Conservation (phyloP, 1,140 invertebrate species). For the Xylocopa sonorina region DNA sequence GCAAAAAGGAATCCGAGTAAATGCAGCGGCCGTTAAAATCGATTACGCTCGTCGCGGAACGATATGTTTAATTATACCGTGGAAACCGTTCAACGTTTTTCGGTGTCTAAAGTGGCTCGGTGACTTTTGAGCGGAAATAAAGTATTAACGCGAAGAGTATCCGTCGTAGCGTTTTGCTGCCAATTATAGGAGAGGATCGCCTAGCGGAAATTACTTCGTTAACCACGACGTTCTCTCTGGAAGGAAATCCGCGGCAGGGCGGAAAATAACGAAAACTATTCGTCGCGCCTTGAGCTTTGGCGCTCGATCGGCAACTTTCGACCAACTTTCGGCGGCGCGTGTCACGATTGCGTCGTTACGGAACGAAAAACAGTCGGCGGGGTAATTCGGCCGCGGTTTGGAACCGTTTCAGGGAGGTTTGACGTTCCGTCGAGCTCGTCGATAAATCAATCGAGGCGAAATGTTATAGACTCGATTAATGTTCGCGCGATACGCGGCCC, state of each 20-base stretch:
- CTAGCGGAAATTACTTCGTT: slow-evolving; percentile 65
- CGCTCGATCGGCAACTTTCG: neutral
- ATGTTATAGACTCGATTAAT: slow-evolving; percentile 64
- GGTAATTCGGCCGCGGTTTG: too few species aligned
- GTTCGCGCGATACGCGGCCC: slow-evolving; percentile 55
- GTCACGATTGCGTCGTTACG: neutral
- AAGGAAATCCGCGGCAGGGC: slow-evolving; percentile 23
- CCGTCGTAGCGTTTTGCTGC: slow-evolving; percentile 52
- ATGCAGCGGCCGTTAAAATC: slow-evolving; percentile 12
- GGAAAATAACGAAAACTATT: slow-evolving; percentile 63
- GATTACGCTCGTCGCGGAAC: too few species aligned
- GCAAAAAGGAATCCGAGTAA: neutral
- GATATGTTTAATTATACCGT: slow-evolving; percentile 10
- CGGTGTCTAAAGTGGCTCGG: slow-evolving; percentile 5
- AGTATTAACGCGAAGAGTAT: slow-evolving; percentile 51
- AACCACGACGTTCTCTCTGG: slow-evolving; percentile 48
- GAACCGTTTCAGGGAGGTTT: slow-evolving; percentile 25
- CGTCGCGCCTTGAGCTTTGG: neutral
- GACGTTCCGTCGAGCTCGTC: slow-evolving; percentile 15
- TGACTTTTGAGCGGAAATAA: slow-evolving; percentile 51
- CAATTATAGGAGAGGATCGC: slow-evolving; percentile 57
- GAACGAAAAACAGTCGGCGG: neutral
- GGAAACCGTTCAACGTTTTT: slow-evolving; percentile 12
- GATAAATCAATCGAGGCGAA: slow-evolving; percentile 56
- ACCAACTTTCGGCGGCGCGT: too few species aligned